phyloP scores from a whole-genome alignment of 2,113 vertebrate genomes.

The Myrmecophaga tridactyla region DNA sequence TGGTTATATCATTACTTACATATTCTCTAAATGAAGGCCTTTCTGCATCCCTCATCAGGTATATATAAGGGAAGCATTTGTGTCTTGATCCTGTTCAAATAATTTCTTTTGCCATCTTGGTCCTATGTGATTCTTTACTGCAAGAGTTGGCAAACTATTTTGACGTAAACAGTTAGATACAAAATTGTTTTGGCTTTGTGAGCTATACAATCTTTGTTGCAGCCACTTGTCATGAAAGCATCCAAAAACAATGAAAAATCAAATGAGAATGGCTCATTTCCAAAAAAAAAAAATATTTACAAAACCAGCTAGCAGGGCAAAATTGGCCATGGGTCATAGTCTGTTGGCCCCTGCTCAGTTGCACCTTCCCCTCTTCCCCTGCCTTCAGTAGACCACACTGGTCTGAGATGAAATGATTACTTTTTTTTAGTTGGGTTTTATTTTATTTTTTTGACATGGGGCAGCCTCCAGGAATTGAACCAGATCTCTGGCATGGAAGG shows the following conservation, averaged over 20 bases:
- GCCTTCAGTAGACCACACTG: rapidly evolving
- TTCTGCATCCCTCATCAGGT: too few species aligned
- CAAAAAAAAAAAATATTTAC: background rate
- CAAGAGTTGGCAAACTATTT: background rate
- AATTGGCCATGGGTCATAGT: background rate
- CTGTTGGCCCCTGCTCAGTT: too few species aligned
- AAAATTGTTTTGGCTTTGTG: too few species aligned
- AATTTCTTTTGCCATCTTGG: background rate
- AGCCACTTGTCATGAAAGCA: too few species aligned
- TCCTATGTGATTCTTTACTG: background rate
- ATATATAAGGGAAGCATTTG: background rate
- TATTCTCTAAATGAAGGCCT: background rate
- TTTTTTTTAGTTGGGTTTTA: too few species aligned
- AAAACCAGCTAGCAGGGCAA: background rate
- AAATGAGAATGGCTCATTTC: background rate
- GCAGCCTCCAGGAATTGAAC: too few species aligned
- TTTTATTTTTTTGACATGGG: too few species aligned
- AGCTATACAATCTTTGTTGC: too few species aligned
- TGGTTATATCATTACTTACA: background rate
- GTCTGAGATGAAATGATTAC: background rate
- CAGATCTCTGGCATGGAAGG: too few species aligned
- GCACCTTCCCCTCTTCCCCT: too few species aligned
- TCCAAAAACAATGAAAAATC: too few species aligned
- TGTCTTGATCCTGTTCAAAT: background rate
- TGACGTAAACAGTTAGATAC: too few species aligned